These are phyloP conservation scores for Lasioglossum calceatum DNA, from an alignment of 2,888 invertebrate species.

Conservation along the genomic window DNA sequence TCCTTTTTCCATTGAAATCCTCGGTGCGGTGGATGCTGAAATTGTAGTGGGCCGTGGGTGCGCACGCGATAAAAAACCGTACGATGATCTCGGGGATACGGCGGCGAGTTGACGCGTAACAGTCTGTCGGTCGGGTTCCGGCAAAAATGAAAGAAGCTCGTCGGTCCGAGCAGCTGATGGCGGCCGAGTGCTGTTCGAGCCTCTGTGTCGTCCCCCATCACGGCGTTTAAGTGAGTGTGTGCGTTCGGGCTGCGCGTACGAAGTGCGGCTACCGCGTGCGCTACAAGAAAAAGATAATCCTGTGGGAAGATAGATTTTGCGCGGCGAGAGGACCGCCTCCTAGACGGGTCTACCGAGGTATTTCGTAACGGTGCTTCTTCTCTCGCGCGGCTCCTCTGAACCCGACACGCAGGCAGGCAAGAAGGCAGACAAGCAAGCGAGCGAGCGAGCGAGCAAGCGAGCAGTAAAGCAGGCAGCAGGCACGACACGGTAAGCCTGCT, in stretches of 20 bases:
- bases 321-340: conserved; percentile 48
- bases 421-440: neutral
- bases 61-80: conserved; percentile 51
- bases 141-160: conserved; percentile 79
- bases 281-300: conserved; percentile 55
- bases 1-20: conserved; percentile 73
- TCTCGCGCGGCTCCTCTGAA: conserved; percentile 53
- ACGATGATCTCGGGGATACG: conserved; percentile 74
- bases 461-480: conserved; percentile 47
- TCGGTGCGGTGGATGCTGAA: conserved; percentile 65
- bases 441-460: neutral
- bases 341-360: conserved; percentile 46
- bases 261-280: conserved; percentile 55
- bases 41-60: conserved; percentile 63
- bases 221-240: conserved; percentile 64
- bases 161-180: conserved; percentile 82
- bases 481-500: conserved; percentile 57
- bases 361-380: conserved; percentile 77
- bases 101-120: conserved; percentile 74
- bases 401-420: conserved; percentile 62
- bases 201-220: conserved; percentile 72
- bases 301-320: conserved; percentile 57
- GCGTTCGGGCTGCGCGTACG: conserved; percentile 47
- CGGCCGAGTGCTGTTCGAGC: conserved; percentile 78
- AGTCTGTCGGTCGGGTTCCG: conserved; percentile 66